phyloP scores from a whole-genome alignment of 2,113 vertebrate genomes.

The Oryctolagus cuniculus region DNA sequence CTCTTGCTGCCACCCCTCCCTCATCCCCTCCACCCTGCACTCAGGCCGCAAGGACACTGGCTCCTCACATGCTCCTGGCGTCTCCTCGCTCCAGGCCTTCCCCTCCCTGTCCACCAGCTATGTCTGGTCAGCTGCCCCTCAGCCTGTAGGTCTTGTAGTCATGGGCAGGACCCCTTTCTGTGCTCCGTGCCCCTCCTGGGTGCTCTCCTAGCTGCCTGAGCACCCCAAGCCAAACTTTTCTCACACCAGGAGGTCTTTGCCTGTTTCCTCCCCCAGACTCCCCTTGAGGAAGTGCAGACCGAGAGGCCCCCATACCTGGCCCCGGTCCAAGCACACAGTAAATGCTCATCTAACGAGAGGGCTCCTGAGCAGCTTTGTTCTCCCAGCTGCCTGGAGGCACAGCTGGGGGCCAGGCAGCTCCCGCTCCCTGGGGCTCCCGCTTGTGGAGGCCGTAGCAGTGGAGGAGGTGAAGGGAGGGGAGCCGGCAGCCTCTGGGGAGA shows the following conservation, averaged over 20 bases:
- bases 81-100: neutral
- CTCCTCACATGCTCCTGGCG: neutral
- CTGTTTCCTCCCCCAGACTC: neutral
- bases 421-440: neutral
- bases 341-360: accelerated
- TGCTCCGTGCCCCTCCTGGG: neutral
- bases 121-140: neutral
- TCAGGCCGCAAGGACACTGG: neutral
- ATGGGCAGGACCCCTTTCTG: neutral
- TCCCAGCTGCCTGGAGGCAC: neutral
- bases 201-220: neutral
- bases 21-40: accelerated
- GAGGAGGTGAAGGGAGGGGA: neutral
- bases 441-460: neutral
- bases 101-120: neutral
- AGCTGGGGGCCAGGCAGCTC: neutral
- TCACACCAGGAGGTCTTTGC: neutral
- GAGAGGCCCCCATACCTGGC: neutral
- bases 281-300: neutral
- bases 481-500: neutral
- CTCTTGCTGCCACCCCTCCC: neutral
- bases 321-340: neutral
- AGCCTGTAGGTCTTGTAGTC: neutral
- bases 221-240: neutral
- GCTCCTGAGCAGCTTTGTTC: neutral